phyloP scores from a whole-genome alignment of 2,797 vertebrate genomes.

The Sternarchorhynchus goeldii region DNA sequence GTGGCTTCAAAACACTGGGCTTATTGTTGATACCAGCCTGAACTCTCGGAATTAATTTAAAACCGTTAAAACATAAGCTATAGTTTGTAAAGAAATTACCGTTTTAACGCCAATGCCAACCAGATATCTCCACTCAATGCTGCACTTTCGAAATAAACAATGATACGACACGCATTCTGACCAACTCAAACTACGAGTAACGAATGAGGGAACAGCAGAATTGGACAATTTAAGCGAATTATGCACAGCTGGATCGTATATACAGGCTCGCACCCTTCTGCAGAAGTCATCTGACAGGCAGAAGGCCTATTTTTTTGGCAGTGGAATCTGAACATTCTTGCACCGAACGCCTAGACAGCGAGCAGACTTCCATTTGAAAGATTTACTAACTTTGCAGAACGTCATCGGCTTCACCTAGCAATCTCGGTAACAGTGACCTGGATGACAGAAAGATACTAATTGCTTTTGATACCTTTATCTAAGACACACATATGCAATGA shows the following conservation, averaged over 20 bases:
- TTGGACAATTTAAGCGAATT: neutral
- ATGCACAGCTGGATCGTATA: neutral
- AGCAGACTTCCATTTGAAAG: slow-evolving; percentile 25
- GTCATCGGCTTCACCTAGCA: neutral
- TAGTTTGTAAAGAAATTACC: neutral
- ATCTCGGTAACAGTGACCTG: slow-evolving; percentile 9
- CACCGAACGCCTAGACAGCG: slow-evolving; percentile 36
- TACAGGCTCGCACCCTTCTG: neutral
- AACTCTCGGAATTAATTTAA: neutral
- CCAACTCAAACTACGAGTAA: too few relatives aligned
- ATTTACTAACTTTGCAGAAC: slow-evolving; percentile 33
- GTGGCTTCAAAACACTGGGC: too few relatives aligned
- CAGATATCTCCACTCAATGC: neutral
- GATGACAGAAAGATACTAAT: slow-evolving; percentile 8
- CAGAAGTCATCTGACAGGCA: slow-evolving; percentile 15
- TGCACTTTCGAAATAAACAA: neutral
- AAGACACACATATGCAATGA: slow-evolving; percentile 1
- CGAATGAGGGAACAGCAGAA: neutral
- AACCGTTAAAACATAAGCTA: neutral
- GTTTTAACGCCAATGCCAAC: neutral
- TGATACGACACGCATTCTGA: too few relatives aligned
- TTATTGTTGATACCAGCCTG: too few relatives aligned
- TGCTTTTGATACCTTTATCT: slow-evolving; percentile 18
- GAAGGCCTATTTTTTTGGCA: slow-evolving; percentile 19
- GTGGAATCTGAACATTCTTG: slow-evolving; percentile 29